Evolutionary conservation across 2,888 invertebrate genomes (phyloP), one percentile per base, ranked within the genome.

Genomic region (Macaria notata): DNA sequence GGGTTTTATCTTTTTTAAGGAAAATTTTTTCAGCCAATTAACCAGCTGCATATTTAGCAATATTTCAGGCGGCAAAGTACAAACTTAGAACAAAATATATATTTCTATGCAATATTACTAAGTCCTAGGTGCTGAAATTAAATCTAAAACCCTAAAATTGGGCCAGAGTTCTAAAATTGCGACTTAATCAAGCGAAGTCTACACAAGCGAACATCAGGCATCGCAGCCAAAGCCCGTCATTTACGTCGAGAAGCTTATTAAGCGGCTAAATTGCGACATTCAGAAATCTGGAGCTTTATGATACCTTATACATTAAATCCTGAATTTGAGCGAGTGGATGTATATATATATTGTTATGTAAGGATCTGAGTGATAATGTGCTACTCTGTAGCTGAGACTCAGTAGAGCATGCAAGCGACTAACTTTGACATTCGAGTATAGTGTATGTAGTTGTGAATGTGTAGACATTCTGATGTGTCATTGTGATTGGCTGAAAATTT

Each of bases 241-340:
- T 66, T 61, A 46, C 55, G 59, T 52, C 45, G 63, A 66, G 67
- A 61, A 68, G 64, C 68, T 75, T 73, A 77, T 74, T 75, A 66
- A 71, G 67, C 59, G 62, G 56, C 65, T 70, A 72, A 75, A 76
- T 76, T 72, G 73, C 73, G 64, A 66, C 68, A 72, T 76, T 77
- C 71, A 68, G 62, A 54, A 59, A 52, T 56, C 54, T 56, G 49
- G 56, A 61, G 62, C 63, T 68, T 70, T 69, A 72, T 65, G 65
- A 68, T 62, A 54, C 62, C 55, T 61, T 49, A 19, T 46, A 31
- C 46, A 47, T 59, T 54, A 47, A 59, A 47, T 47, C 54, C 39
- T 50, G 50, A 54, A 54, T 59, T 54, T 44, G 54, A 43, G 49
- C 36, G 42, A 65, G 53, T 64, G n/a, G 41, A 41, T 41, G n/a